Evolutionary conservation across 2,797 vertebrate genomes (phyloP).

Genomic region (Hydrocynus forskahlii): DNA sequence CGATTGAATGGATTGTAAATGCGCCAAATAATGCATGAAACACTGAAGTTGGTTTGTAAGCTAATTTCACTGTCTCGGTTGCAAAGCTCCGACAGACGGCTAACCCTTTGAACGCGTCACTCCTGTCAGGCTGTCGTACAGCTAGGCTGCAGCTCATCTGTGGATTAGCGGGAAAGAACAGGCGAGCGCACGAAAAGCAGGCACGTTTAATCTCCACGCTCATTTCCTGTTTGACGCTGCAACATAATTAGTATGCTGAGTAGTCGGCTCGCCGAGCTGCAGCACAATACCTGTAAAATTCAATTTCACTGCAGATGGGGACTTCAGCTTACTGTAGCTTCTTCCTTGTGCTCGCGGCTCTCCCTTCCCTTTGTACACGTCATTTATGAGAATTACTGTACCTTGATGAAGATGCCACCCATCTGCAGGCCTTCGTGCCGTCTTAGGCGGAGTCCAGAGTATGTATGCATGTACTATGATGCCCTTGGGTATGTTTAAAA

Average conservation of each 20-base stretch:
- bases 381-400: constrained; percentile 46
- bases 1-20: neutral
- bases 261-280: constrained; percentile 8
- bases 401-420: constrained; percentile 14
- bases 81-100: constrained; percentile 40
- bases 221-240: constrained; percentile 51
- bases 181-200: constrained; percentile 50
- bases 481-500: neutral
- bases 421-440: neutral
- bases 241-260: constrained; percentile 58
- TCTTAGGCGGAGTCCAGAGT: neutral
- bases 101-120: constrained; percentile 45
- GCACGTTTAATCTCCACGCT: constrained; percentile 53
- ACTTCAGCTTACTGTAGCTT: constrained; percentile 23
- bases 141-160: constrained; percentile 54
- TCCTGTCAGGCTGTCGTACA: constrained; percentile 38
- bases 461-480: neutral
- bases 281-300: constrained; percentile 62
- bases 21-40: neutral
- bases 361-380: constrained; percentile 8
- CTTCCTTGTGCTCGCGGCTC: constrained; percentile 30
- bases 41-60: neutral
- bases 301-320: constrained; percentile 52
- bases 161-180: constrained; percentile 56
- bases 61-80: constrained; percentile 34